Evolutionary conservation across 2,113 vertebrate species (phyloP), one percentile per base, ranked within the genome.

Genomic region (Platycercus adscitus): DNA sequence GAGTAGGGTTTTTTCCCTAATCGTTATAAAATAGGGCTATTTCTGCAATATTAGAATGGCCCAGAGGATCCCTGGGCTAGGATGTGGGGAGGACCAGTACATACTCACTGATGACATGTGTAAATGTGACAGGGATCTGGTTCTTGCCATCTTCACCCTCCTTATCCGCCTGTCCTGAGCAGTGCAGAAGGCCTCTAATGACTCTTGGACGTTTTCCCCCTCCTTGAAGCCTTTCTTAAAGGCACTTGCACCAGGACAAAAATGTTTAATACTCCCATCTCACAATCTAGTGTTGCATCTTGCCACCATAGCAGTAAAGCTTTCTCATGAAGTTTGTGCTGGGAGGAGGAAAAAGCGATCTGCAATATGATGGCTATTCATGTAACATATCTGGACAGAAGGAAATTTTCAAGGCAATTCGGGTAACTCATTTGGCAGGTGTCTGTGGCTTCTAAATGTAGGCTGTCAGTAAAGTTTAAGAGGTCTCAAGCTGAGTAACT

Each of bases 401-500:
- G 1, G 41, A 80, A 46, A 68, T 84, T 90, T 94, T 91, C 47
- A 86, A 72, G 72, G 86, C 64, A 88, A 6, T 79, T 46, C 0
- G 9, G 60, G 55, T 88, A 61, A 64, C 72, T 94, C 80, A 60
- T 90, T 55, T 86, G 91, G 95, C 72, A 93, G 68, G 72, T 93
- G 93, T 61, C 72, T 94, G 60, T 71, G 69, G 17, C 44, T 89
- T 56, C 87, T 39, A 28, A 72, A 72, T 35, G 52, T 65, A 35
- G 71, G 52, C 76, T 91, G 39, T 41, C 52, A 26, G 69, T 1
- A 10, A 71, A 90, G 47, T 52, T 52, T 60, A 41, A 88, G 85
- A 72, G 75, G 64, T 75, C 79, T 94, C 78, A 89, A 89, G 89
- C 84, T 83, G 71, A 93, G 88, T 79, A 88, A 93, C 52, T 78